These are phyloP conservation scores for Neodontobutis hainanensis DNA, from an alignment of 2,113 vertebrate genomes.

Conservation along the genomic window DNA sequence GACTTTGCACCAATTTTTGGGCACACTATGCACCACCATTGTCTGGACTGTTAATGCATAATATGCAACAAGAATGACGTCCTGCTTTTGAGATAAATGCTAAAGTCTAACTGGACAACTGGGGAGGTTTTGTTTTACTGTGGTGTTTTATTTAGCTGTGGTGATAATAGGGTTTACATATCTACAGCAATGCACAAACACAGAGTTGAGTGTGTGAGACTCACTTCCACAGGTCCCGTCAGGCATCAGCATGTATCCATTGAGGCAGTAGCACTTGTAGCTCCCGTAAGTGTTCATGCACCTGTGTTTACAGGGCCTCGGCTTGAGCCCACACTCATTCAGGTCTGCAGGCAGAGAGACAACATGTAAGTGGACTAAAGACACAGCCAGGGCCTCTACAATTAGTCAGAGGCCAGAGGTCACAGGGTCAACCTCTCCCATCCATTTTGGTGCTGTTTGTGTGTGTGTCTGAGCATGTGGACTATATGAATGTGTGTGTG, in stretches of 20 bases:
- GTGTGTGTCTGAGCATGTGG: conserved; percentile 10
- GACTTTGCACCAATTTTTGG: no score
- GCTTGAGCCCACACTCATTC: conserved; percentile 96
- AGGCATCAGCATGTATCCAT: conserved; percentile 92
- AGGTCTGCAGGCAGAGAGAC: conserved; percentile 83
- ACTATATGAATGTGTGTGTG: conserved; percentile 11
- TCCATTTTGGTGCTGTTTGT: conserved; percentile 33
- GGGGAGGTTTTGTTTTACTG: no score
- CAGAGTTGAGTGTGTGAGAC: neutral
- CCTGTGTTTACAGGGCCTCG: conserved; percentile 92
- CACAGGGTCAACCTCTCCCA: conserved; percentile 49
- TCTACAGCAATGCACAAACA: neutral
- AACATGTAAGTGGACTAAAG: conserved; percentile 27
- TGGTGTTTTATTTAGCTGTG: no score
- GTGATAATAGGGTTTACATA: no score
- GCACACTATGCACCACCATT: no score
- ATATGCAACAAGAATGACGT: no score
- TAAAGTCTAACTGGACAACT: no score
- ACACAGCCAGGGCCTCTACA: conserved; percentile 13
- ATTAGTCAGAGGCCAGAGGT: conserved; percentile 60
- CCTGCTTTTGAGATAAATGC: no score
- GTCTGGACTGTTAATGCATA: no score
- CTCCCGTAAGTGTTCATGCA: conserved; percentile 97
- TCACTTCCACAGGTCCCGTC: conserved; percentile 94
- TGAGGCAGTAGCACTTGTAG: conserved; percentile 98